Evolutionary conservation across 1,140 invertebrate species (phyloP).

Genomic region (Halotydeus destructor): DNA sequence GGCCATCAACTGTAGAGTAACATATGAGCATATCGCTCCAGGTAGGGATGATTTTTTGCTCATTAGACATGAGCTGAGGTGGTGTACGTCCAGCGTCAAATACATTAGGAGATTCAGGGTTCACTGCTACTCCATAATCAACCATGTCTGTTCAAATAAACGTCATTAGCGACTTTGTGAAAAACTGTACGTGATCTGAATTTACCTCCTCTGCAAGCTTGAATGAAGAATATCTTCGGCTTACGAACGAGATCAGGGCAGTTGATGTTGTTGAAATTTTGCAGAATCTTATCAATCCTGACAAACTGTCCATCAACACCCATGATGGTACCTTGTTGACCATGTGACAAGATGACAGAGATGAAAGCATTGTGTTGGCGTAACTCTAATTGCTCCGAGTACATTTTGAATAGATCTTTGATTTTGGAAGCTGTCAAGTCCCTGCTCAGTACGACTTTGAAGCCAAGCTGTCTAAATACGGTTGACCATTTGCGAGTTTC

Average conservation of each 20-base stretch:
- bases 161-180: too few species aligned
- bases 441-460: too few species aligned
- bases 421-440: too few species aligned
- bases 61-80: too few species aligned
- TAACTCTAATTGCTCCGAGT: too few species aligned
- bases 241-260: constrained; percentile 70
- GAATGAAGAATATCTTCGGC: constrained; percentile 77
- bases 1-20: constrained; percentile 79
- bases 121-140: not conserved
- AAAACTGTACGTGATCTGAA: constrained; percentile 37
- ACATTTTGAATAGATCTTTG: too few species aligned
- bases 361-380: constrained; percentile 30
- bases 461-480: constrained; percentile 6
- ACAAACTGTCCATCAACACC: constrained; percentile 39
- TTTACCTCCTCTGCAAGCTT: constrained; percentile 66
- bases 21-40: constrained; percentile 83
- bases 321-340: constrained; percentile 64
- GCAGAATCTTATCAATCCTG: not conserved
- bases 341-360: constrained; percentile 64
- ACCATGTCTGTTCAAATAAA: too few species aligned
- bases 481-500: not conserved
- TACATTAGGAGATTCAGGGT: not conserved
- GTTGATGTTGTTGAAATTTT: constrained; percentile 30
- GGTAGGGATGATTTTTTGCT: constrained; percentile 51
- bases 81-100: too few species aligned